Conservation (phyloP, 2,888 invertebrate species). For the Pomacea canaliculata region DNA sequence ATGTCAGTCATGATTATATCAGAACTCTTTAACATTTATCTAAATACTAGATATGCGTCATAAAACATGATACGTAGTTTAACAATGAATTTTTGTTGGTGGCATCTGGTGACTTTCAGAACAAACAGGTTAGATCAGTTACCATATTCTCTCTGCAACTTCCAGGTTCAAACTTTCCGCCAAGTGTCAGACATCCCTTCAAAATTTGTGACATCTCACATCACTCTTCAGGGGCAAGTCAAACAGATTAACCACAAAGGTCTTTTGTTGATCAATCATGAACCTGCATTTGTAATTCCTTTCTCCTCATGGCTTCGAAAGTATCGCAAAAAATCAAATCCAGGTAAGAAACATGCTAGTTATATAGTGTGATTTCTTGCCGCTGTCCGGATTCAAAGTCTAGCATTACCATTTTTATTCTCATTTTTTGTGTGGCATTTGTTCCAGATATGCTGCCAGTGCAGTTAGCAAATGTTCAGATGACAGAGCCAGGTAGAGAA, state of each 20-base stretch:
- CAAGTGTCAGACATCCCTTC: not conserved
- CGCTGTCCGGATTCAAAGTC: no score
- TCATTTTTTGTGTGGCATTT: no score
- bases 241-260: not conserved
- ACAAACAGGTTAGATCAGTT: not conserved
- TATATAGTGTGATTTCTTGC: no score
- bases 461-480: not conserved
- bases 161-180: not conserved
- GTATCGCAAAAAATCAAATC: not conserved
- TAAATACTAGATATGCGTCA: no score
- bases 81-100: no score
- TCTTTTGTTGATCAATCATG: not conserved
- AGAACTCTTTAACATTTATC: no score
- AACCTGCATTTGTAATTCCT: not conserved
- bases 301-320: not conserved
- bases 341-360: not conserved
- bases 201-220: not conserved
- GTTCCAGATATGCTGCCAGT: conserved; percentile 7
- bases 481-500: not conserved
- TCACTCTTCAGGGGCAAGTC: not conserved
- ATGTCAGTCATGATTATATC: no score
- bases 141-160: not conserved
- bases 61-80: no score
- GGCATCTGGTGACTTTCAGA: no score
- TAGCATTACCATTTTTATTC: no score